A percentile compares a stretch with the other conserved stretches of the same genome.
Conservation (phyloP, 2,113 vertebrate genomes). For the Gobius niger region DNA sequence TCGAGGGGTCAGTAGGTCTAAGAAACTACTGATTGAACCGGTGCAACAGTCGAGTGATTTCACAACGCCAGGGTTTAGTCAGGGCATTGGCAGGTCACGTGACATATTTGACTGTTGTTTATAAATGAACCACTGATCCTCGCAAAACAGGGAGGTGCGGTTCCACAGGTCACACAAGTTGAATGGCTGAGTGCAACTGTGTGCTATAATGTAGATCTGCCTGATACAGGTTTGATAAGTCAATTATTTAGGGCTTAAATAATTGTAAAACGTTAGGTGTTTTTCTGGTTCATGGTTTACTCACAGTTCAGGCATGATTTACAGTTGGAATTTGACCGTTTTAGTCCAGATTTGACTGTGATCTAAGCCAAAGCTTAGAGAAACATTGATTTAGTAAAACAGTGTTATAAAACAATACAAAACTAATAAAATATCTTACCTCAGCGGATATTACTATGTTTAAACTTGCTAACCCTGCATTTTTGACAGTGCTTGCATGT, state of each 20-base stretch:
- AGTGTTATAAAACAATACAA: too few relatives aligned
- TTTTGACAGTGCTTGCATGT: too few relatives aligned
- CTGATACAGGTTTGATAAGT: conserved; percentile 3
- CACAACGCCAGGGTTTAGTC: conserved; percentile 26
- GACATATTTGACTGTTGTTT: conserved; percentile 29
- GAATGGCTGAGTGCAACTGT: neutral
- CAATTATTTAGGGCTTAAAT: neutral
- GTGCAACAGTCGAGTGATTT: conserved; percentile 36
- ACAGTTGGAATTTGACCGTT: too few relatives aligned
- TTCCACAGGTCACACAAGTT: conserved; percentile 13
- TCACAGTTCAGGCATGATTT: too few relatives aligned
- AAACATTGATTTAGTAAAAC: too few relatives aligned
- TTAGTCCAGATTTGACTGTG: too few relatives aligned
- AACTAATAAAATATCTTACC: too few relatives aligned
- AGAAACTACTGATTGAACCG: conserved; percentile 27
- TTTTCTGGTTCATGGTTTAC: too few relatives aligned
- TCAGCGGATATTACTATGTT: too few relatives aligned
- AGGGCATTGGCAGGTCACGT: conserved; percentile 25
- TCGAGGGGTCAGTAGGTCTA: conserved; percentile 20
- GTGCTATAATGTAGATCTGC: conserved; percentile 2
- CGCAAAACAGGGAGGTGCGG: conserved; percentile 40
- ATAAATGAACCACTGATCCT: conserved; percentile 32
- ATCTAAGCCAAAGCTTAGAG: too few relatives aligned
- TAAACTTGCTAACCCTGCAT: too few relatives aligned
- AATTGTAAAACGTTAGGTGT: too few relatives aligned